These are phyloP conservation scores for Alces alces DNA, from an alignment of 2,113 vertebrate genomes.

Conservation along the genomic window DNA sequence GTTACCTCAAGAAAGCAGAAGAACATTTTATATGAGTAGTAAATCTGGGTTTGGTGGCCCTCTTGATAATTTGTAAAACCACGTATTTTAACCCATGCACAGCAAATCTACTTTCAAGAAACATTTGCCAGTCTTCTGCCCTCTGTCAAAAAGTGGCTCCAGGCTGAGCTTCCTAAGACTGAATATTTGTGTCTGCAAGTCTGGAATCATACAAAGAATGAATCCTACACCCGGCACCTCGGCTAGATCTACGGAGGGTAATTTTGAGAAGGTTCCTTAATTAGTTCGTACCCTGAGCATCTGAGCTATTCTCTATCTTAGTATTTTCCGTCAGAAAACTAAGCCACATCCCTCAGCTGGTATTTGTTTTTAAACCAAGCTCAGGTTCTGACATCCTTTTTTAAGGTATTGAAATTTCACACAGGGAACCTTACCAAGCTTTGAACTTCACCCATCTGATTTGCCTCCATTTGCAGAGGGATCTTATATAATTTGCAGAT, in stretches of 20 bases:
- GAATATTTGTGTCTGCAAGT: not conserved
- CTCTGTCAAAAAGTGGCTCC: not conserved
- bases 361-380: not conserved
- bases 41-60: not conserved
- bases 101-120: not conserved
- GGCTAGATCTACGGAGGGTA: not conserved
- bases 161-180: not conserved
- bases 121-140: not conserved
- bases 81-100: not conserved
- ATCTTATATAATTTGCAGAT: not conserved
- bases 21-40: not conserved
- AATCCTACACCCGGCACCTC: not conserved
- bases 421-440: too few relatives aligned
- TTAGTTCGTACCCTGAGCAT: not conserved
- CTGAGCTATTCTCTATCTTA: not conserved
- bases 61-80: not conserved
- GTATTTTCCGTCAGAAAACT: not conserved
- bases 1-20: constrained; percentile 13
- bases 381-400: not conserved
- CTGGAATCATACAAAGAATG: not conserved
- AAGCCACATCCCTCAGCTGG: not conserved
- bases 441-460: not conserved
- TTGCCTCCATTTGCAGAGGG: not conserved
- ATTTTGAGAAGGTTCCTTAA: not conserved
- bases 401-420: not conserved